Evolutionary conservation across 2,113 vertebrate species (phyloP).

Genomic region (Diphyllodes magnificus): DNA sequence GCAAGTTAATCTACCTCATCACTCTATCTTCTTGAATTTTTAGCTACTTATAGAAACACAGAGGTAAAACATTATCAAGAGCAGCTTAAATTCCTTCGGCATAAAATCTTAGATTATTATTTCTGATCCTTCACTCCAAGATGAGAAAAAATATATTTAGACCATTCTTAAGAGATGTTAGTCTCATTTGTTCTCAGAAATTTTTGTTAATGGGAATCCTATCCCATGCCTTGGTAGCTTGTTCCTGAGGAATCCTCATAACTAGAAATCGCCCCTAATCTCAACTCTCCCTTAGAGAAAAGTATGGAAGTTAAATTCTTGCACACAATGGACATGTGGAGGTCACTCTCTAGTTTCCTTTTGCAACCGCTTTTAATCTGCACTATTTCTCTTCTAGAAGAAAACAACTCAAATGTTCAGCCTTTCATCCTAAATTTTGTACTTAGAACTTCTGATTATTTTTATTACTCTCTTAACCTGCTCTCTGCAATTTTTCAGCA

Average conservation of each 20-base stretch:
- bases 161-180: not conserved
- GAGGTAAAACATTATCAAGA: not conserved
- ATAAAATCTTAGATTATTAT: not conserved
- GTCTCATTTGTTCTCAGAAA: not conserved
- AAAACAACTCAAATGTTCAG: not conserved
- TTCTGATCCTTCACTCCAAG: not conserved
- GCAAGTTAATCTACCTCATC: not conserved
- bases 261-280: not conserved
- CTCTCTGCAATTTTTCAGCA: not conserved
- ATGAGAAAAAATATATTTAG: not conserved
- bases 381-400: not conserved
- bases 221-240: not conserved
- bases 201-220: not conserved
- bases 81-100: not conserved
- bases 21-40: not conserved
- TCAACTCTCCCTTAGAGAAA: not conserved
- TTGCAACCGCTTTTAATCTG: not conserved
- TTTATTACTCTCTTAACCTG: not conserved
- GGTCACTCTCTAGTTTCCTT: not conserved
- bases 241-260: not conserved
- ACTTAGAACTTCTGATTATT: not conserved
- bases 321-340: not conserved
- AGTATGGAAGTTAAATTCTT: not conserved
- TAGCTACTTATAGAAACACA: not conserved
- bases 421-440: not conserved